Conservation (phyloP, 2,113 vertebrate species). For the Clupea harengus region DNA sequence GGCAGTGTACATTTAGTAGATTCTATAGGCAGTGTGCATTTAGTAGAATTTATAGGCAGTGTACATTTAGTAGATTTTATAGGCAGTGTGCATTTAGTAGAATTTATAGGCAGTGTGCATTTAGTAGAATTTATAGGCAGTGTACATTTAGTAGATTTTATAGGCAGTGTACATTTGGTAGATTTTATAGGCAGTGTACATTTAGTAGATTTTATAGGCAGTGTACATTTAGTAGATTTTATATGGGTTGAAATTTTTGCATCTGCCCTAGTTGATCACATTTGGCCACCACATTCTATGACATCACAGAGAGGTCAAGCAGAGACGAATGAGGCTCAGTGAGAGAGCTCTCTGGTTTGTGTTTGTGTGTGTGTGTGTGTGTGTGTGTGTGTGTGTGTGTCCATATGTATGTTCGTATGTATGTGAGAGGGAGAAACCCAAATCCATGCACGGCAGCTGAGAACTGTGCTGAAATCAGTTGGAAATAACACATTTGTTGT, state of each 20-base stretch:
- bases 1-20: not conserved
- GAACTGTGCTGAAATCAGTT: not conserved
- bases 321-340: not conserved
- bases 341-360: not conserved
- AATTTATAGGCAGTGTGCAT: no score
- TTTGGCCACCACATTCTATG: not conserved
- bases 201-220: not conserved
- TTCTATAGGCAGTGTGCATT: not conserved
- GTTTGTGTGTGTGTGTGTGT: no score
- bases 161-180: not conserved
- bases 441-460: not conserved
- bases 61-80: no score
- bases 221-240: not conserved
- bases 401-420: not conserved
- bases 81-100: no score
- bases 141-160: no score
- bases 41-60: no score
- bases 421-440: not conserved
- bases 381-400: not conserved
- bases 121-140: no score
- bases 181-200: not conserved
- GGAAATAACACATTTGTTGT: not conserved
- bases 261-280: not conserved
- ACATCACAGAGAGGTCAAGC: not conserved
- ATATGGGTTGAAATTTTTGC: not conserved